A percentile compares a stretch with the other conserved stretches of the same genome.
Evolutionary conservation across 2,113 vertebrate species (phyloP).

Genomic region (Fulmarus glacialis): DNA sequence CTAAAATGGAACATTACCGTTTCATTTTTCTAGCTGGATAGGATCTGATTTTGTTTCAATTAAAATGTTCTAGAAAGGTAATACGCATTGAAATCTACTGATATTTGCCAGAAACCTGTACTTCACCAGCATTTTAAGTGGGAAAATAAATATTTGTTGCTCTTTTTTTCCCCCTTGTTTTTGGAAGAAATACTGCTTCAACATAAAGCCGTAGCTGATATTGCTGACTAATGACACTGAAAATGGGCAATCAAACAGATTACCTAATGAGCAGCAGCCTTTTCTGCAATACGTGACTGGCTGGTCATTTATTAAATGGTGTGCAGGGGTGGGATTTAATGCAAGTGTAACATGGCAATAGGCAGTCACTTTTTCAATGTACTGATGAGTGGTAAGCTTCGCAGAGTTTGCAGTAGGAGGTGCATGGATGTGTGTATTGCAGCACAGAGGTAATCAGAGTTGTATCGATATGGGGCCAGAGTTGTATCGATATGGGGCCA

Average conservation of each 20-base stretch:
- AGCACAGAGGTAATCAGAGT: background rate
- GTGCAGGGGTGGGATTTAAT: background rate
- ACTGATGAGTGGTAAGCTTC: background rate
- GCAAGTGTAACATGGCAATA: background rate
- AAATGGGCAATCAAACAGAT: background rate
- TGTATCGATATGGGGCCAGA: rapidly evolving
- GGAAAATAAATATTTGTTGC: background rate
- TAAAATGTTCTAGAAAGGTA: background rate
- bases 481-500: too few species aligned
- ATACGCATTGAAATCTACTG: background rate
- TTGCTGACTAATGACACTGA: background rate
- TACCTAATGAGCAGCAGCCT: background rate
- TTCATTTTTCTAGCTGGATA: background rate
- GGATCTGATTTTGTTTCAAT: background rate
- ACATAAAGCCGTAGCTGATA: background rate
- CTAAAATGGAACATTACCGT: background rate
- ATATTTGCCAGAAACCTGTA: background rate
- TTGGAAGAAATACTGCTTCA: background rate
- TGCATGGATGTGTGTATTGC: background rate
- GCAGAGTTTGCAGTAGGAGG: too few species aligned
- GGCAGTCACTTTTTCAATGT: background rate
- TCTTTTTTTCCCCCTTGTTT: background rate
- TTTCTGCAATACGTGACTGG: background rate
- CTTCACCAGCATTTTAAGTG: background rate
- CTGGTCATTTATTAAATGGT: background rate